A percentile compares a stretch with the other conserved stretches of the same genome.
Evolutionary conservation across 1,140 invertebrate species (phyloP).

Genomic region (Reticulitermes speratus): DNA sequence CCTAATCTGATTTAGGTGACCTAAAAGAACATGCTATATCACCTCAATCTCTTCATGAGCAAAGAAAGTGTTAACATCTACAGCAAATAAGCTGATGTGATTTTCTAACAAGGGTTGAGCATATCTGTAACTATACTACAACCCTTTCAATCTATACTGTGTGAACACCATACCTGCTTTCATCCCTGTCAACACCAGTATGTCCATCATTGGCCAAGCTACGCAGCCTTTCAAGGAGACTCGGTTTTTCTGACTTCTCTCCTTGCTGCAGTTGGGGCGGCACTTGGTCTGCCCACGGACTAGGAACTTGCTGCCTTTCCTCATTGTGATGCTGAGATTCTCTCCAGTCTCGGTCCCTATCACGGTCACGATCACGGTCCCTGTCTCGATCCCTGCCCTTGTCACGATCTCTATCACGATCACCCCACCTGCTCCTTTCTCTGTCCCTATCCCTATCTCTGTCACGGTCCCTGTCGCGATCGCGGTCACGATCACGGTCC

Average conservation of each 20-base stretch:
- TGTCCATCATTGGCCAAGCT: slow-evolving; percentile 37
- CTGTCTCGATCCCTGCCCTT: slow-evolving; percentile 33
- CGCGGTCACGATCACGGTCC: slow-evolving; percentile 30
- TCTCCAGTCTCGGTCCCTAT: slow-evolving; percentile 37
- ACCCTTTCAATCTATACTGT: not conserved
- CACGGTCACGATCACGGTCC: slow-evolving; percentile 31
- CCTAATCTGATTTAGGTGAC: no score
- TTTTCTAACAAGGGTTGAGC: no score
- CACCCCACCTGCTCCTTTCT: slow-evolving; percentile 24
- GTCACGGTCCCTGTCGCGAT: slow-evolving; percentile 6
- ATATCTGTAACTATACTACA: no score
- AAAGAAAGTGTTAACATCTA: no score
- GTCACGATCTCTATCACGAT: slow-evolving; percentile 33
- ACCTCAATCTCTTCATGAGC: no score
- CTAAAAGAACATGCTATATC: no score
- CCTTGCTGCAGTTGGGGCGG: slow-evolving; percentile 14
- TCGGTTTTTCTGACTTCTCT: slow-evolving; percentile 30
- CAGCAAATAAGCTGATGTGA: no score
- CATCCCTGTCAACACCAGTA: slow-evolving; percentile 42
- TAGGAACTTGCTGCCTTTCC: slow-evolving; percentile 16
- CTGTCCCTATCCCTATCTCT: not conserved
- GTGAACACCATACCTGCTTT: slow-evolving; percentile 23
- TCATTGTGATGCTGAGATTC: slow-evolving; percentile 26
- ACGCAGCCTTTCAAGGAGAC: slow-evolving; percentile 36
- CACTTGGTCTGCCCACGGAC: slow-evolving; percentile 25